Percentiles rank a stretch among this genome's conserved stretches.
These are phyloP conservation scores for Coremacera marginata DNA, from an alignment of 2,888 invertebrate genomes.

Conservation along the genomic window DNA sequence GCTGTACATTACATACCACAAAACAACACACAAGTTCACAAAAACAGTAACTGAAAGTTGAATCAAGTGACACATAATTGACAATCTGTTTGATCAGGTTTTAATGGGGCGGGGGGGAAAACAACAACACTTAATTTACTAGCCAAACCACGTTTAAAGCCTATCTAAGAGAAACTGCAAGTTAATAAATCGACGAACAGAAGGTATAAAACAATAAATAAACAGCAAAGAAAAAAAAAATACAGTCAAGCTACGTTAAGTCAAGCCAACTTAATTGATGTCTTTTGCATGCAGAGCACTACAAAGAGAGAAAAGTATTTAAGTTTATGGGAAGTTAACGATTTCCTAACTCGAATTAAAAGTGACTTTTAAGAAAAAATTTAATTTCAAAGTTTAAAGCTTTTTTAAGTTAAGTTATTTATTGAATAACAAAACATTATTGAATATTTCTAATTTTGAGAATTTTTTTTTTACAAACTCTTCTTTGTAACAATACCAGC, in stretches of 20 bases:
- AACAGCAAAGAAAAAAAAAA: neutral
- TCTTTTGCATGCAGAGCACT: neutral
- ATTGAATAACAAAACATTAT: too few species aligned
- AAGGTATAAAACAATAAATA: slow-evolving; percentile 2
- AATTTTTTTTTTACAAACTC: too few species aligned
- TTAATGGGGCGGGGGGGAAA: neutral
- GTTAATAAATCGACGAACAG: neutral
- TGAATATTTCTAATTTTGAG: too few species aligned
- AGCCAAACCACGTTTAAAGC: slow-evolving; percentile 26
- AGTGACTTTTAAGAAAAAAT: too few species aligned
- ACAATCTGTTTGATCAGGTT: neutral
- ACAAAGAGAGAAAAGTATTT: too few species aligned
- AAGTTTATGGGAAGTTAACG: too few species aligned
- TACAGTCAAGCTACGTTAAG: too few species aligned
- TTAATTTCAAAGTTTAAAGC: too few species aligned
- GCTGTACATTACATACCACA: neutral
- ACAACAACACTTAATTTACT: neutral
- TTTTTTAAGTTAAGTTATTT: too few species aligned
- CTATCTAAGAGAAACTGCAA: slow-evolving; percentile 13
- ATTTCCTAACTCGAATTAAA: too few species aligned
- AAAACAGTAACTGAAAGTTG: slow-evolving; percentile 19
- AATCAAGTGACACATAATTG: slow-evolving; percentile 22
- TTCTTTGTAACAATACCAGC: too few species aligned
- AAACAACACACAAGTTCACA: slow-evolving; percentile 1
- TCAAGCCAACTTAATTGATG: neutral